Base-by-base conservation (phyloP, 1,140 invertebrate species). In the Cydia amplana region DNA sequence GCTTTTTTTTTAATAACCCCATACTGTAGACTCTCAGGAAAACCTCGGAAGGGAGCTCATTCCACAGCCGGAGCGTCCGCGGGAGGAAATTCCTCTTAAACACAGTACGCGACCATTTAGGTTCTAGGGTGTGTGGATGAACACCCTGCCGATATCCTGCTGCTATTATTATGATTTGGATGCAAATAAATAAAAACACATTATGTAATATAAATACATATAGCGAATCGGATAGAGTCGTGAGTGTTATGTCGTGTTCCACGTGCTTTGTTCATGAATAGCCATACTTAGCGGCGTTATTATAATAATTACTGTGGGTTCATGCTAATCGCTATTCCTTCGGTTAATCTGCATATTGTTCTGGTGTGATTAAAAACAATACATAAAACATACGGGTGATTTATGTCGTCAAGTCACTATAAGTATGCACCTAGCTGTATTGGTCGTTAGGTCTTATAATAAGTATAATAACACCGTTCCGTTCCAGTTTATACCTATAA, bases 331-430 rank as follows among this genome's bases (percentile, higher is more conserved):
- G 40, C n/a, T 20, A 36, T 28, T 74, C 32, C 55, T 64, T 32
- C 20, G 28, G 73, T 28, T 55, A 36, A 63, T 63, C 73, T 74
- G 28, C 55, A 55, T 74, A 64, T 28, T 74, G 51, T 74, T 74
- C 55, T 60, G 16, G 32, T 18, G 28, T 9, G 14, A 67, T 32
- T 25, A 36, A 32, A 32, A 67, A 36, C 12, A 70, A 70, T 55
- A 73, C 36, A 43, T 51, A 51, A 74, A 63, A 74, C 55, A 23
- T 60, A 60, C 4, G 9, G 55, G 55, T 23, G 20, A 60, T 60
- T 60, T n/a, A 60, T 60, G 20, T 23, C 55, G 2, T 20, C 3
- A 12, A 60, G n/a, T 51, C 49, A 51, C 49, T 18, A n/a, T 51
- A 18, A n/a, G 14, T 40, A 40, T 40, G 7, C 36, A 40, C 36